These are phyloP conservation scores for Spisula solida DNA, from an alignment of 2,888 invertebrate genomes.

Conservation along the genomic window DNA sequence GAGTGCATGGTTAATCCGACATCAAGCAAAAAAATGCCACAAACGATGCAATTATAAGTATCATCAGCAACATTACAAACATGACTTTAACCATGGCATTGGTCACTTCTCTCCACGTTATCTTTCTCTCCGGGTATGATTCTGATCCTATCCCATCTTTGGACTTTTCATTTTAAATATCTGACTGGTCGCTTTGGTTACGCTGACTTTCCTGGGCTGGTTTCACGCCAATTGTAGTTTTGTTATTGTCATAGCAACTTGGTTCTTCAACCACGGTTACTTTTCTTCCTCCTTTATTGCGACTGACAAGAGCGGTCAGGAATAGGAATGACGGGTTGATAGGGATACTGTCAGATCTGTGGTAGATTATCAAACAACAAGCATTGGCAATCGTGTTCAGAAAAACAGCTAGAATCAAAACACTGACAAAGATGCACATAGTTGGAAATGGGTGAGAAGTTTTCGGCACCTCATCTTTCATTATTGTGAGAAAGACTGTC, in stretches of 20 bases:
- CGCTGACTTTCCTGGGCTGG: not conserved
- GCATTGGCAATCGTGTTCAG: conserved; percentile 4
- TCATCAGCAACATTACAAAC: not conserved
- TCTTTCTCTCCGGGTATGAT: not conserved
- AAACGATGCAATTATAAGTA: not conserved
- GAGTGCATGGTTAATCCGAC: not conserved
- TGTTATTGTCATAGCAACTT: not conserved
- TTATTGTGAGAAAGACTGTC: conserved; percentile 2
- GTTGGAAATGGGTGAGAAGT: not conserved
- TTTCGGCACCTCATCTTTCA: conserved; percentile 28
- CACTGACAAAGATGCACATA: not conserved
- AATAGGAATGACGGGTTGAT: not conserved
- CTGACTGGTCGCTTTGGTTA: not conserved
- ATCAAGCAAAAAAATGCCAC: conserved; percentile 17
- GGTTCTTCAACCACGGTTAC: not conserved
- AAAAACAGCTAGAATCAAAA: not conserved
- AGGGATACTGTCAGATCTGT: not conserved
- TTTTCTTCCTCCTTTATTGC: not conserved
- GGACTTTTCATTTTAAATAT: not conserved
- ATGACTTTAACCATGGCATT: not conserved
- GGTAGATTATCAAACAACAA: not conserved
- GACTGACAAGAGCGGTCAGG: not conserved
- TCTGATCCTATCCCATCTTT: not conserved
- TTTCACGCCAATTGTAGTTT: not conserved
- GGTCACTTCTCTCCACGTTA: conserved; percentile 7